Conservation (phyloP, 1,140 invertebrate species). For the Zaprionus davidi region DNA sequence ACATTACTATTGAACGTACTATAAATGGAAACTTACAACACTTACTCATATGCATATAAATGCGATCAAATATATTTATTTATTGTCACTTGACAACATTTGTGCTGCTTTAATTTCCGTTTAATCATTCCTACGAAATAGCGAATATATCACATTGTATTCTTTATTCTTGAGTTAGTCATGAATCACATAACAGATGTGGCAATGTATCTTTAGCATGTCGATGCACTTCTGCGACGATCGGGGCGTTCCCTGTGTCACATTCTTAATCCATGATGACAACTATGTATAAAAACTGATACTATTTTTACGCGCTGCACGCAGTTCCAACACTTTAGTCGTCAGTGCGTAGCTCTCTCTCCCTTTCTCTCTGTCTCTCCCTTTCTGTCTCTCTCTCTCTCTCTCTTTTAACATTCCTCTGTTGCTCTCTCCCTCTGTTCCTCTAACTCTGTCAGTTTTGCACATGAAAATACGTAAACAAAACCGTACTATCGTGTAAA, state of each 20-base stretch:
- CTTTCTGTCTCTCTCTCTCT: not conserved
- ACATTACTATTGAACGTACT: not conserved
- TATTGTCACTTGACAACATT: not conserved
- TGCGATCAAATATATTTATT: not conserved
- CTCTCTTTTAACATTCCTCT: not conserved
- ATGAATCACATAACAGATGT: constrained; percentile 22
- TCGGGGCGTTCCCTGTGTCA: constrained; percentile 50
- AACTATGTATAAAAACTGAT: constrained; percentile 45
- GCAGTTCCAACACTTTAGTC: constrained; percentile 16
- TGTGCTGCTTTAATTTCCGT: not conserved
- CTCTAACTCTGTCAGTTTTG: constrained; percentile 52
- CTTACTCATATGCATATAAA: not conserved
- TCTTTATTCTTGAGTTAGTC: not conserved
- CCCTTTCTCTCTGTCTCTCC: not conserved
- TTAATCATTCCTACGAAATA: not conserved
- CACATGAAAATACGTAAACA: constrained; percentile 77
- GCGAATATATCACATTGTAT: not conserved
- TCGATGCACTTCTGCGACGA: constrained; percentile 35
- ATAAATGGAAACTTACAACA: not conserved
- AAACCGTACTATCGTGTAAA: constrained; percentile 70
- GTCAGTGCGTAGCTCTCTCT: constrained; percentile 10
- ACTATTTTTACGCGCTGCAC: constrained; percentile 56
- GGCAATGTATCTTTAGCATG: constrained; percentile 29
- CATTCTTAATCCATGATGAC: constrained; percentile 60
- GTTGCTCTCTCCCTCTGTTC: not conserved